Evolutionary conservation across 2,797 vertebrate species (phyloP).

Genomic region (Basileuterus tristriatus): DNA sequence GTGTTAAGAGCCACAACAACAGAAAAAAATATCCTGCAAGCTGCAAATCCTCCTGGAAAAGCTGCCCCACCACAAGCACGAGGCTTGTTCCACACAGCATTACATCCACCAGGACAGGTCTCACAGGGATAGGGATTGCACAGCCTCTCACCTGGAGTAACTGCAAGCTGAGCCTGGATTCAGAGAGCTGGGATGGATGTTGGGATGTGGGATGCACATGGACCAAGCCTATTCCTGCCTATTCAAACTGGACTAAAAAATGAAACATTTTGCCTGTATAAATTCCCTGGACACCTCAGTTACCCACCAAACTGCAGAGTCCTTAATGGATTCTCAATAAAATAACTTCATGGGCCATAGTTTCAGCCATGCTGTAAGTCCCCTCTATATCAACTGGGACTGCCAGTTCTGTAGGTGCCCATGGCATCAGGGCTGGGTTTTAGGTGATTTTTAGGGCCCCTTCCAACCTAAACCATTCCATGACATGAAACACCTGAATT

Average conservation of each 20-base stretch:
- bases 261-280: accelerated
- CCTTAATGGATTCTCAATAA: neutral
- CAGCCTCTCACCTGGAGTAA: neutral
- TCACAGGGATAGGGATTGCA: neutral
- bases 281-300: neutral
- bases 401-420: neutral
- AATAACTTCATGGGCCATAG: neutral
- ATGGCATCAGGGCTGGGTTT: neutral
- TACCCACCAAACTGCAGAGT: neutral
- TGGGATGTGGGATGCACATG: neutral
- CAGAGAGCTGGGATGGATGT: neutral
- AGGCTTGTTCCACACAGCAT: neutral
- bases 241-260: neutral
- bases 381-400: neutral
- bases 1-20: conserved; percentile 33
- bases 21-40: neutral
- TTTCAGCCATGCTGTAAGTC: neutral
- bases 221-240: neutral
- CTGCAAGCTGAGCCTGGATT: neutral
- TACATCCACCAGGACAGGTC: neutral
- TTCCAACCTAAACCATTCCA: neutral
- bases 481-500: neutral
- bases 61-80: neutral
- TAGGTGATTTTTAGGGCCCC: neutral
- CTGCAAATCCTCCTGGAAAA: conserved; percentile 15